Evolutionary conservation across 2,113 vertebrate species (phyloP).

Genomic region (Chionodraco myersi): DNA sequence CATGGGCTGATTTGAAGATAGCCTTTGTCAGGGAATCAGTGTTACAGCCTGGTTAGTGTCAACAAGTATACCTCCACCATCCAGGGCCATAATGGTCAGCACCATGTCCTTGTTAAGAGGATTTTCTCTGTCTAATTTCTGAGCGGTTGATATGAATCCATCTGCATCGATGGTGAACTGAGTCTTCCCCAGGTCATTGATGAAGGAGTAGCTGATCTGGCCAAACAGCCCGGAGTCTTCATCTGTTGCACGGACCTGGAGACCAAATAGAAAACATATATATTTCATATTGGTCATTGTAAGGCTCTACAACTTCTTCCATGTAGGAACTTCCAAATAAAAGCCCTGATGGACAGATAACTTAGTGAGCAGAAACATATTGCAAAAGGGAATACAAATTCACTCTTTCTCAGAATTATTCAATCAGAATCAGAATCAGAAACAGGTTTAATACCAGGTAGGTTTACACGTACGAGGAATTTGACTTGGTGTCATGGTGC

Average conservation of each 20-base stretch:
- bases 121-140: slow-evolving; percentile 92
- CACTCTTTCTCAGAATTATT: neutral
- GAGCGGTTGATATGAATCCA: slow-evolving; percentile 90
- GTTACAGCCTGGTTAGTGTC: neutral
- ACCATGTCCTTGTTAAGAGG: slow-evolving; percentile 89
- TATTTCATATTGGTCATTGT: neutral
- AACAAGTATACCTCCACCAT: slow-evolving; percentile 87
- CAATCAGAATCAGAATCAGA: neutral
- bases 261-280: neutral
- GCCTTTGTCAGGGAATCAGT: neutral
- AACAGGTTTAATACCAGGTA: too few relatives aligned
- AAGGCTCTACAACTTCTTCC: neutral
- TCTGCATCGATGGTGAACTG: slow-evolving; percentile 89
- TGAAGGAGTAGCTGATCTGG: slow-evolving; percentile 91
- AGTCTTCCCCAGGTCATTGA: slow-evolving; percentile 94
- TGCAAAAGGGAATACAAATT: neutral
- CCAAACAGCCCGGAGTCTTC: slow-evolving; percentile 92
- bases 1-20: slow-evolving; percentile 1
- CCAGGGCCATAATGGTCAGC: slow-evolving; percentile 92
- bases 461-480: too few relatives aligned
- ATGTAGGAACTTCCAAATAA: neutral
- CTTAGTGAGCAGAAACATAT: neutral
- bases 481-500: too few relatives aligned
- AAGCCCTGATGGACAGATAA: neutral
- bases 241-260: slow-evolving; percentile 89